phyloP scores from a whole-genome alignment of 2,797 vertebrate genomes.

The Morus bassanus region DNA sequence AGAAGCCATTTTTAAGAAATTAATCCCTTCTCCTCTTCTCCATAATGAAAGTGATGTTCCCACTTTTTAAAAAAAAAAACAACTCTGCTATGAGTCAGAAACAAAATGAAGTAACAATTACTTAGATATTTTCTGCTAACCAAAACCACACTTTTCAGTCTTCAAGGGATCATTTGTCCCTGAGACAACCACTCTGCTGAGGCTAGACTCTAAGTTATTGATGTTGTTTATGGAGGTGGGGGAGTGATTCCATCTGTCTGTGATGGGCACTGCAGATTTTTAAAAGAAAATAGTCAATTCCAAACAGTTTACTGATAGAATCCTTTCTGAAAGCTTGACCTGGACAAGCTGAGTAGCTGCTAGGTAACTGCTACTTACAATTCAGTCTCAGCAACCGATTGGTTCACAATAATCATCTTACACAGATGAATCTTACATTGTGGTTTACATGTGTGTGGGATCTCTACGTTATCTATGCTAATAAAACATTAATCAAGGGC shows the following conservation, averaged over 20 bases:
- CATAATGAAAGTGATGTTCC: not conserved
- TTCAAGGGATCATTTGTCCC: constrained; percentile 52
- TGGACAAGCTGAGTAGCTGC: constrained; percentile 11
- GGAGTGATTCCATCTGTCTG: constrained; percentile 42
- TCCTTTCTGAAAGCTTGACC: constrained; percentile 18
- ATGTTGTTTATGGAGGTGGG: constrained; percentile 41
- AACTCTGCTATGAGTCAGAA: not conserved
- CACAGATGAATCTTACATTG: constrained; percentile 71
- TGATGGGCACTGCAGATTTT: not conserved
- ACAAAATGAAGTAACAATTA: constrained; percentile 3
- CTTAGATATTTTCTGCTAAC: constrained; percentile 40
- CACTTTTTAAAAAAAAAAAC: not conserved
- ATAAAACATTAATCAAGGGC: constrained; percentile 83
- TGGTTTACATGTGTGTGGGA: constrained; percentile 75
- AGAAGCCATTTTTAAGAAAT: constrained; percentile 1
- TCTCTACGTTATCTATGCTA: constrained; percentile 80
- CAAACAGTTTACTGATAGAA: not conserved
- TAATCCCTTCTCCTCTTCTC: not conserved
- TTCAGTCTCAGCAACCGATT: constrained; percentile 76
- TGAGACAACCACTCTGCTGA: not conserved
- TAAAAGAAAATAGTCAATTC: not conserved
- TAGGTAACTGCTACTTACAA: constrained; percentile 27
- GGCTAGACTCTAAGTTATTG: constrained; percentile 8
- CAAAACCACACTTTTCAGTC: constrained; percentile 43
- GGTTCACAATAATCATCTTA: constrained; percentile 82